phyloP scores from a whole-genome alignment of 2,797 vertebrate genomes.

The Phylloscopus collybita region DNA sequence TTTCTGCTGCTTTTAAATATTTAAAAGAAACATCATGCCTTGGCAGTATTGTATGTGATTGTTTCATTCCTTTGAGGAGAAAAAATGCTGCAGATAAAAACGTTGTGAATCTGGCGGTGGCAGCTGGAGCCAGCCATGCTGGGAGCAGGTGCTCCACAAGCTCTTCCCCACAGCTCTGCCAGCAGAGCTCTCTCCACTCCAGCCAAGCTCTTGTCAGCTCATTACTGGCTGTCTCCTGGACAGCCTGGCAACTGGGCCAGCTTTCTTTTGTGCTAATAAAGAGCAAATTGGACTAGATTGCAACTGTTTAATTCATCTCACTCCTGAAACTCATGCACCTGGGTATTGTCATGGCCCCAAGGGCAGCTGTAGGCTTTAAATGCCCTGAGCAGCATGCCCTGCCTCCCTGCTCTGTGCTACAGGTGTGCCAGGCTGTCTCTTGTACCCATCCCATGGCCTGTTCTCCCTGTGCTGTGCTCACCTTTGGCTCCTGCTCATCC shows the following conservation, averaged over 20 bases:
- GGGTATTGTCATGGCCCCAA: neutral
- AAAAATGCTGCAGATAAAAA: neutral
- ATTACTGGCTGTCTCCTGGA: neutral
- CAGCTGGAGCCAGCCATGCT: neutral
- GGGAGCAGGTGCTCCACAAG: constrained; percentile 28
- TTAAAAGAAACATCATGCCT: neutral
- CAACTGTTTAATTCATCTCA: neutral
- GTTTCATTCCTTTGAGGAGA: neutral
- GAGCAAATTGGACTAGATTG: neutral
- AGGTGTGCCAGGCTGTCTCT: neutral
- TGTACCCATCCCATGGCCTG: rapidly evolving
- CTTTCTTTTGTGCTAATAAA: neutral
- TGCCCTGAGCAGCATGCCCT: neutral
- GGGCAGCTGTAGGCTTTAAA: neutral
- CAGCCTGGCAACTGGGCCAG: neutral
- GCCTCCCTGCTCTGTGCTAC: rapidly evolving
- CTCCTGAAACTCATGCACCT: neutral
- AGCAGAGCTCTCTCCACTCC: neutral
- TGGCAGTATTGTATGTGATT: neutral
- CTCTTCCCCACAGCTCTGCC: neutral
- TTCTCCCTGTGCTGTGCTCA: neutral
- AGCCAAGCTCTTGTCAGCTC: constrained; percentile 11
- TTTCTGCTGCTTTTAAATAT: neutral
- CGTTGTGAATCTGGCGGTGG: neutral
- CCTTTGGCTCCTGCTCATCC: neutral